These are phyloP conservation scores for Solenopsis invicta DNA, from an alignment of 1,140 invertebrate genomes.

Conservation along the genomic window DNA sequence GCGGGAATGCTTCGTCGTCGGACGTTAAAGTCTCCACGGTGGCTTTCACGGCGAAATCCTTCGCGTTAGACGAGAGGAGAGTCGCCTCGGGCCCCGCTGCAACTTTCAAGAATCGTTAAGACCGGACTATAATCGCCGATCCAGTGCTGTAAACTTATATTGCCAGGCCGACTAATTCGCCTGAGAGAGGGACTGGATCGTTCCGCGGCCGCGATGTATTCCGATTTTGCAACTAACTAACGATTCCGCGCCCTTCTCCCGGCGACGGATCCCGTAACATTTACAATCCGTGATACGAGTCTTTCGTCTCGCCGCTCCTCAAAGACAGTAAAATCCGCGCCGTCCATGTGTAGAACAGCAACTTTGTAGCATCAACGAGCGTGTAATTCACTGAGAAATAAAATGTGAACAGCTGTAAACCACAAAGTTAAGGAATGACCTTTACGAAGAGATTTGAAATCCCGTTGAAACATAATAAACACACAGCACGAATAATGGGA, in stretches of 20 bases:
- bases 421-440: background rate
- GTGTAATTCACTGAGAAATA: conserved; percentile 43
- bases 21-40: conserved; percentile 72
- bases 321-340: conserved; percentile 15
- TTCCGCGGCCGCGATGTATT: conserved; percentile 41
- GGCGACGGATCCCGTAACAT: conserved; percentile 21
- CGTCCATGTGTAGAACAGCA: conserved; percentile 13
- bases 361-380: conserved; percentile 36
- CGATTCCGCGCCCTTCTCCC: conserved; percentile 52
- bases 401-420: conserved; percentile 32
- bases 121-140: conserved; percentile 77
- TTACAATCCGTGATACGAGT: conserved; percentile 58
- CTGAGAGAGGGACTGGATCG: conserved; percentile 51
- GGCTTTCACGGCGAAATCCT: conserved; percentile 62
- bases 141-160: conserved; percentile 78
- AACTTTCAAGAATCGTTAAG: conserved; percentile 79
- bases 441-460: background rate
- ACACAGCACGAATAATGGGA: background rate
- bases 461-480: background rate
- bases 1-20: conserved; percentile 44
- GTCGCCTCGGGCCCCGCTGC: conserved; percentile 60
- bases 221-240: conserved; percentile 66
- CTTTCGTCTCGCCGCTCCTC: conserved; percentile 45
- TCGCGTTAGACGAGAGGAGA: conserved; percentile 55
- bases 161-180: conserved; percentile 61